A percentile compares a stretch with the other conserved stretches of the same genome.
These are phyloP conservation scores for Drosophila paulistorum DNA, from an alignment of 1,140 invertebrate genomes.

Conservation along the genomic window DNA sequence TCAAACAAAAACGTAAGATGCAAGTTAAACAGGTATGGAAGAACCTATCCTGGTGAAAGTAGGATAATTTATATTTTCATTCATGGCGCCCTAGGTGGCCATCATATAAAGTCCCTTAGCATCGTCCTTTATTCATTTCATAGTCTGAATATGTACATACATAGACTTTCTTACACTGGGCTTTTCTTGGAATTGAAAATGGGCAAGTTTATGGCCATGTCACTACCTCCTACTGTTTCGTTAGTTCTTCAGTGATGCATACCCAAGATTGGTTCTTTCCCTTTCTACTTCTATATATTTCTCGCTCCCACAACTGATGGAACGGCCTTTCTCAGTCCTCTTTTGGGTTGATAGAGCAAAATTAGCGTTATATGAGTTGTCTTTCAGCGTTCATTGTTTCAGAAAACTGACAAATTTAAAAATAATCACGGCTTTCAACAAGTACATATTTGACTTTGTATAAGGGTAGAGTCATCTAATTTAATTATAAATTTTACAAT, in stretches of 20 bases:
- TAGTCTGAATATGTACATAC: constrained; percentile 32
- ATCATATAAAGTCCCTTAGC: constrained; percentile 78
- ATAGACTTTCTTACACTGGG: constrained; percentile 34
- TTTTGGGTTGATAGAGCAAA: constrained; percentile 61
- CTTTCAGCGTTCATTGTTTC: constrained; percentile 66
- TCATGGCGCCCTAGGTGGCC: constrained; percentile 73
- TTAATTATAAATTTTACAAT: not conserved
- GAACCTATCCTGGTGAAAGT: constrained; percentile 38
- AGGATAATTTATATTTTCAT: constrained; percentile 56
- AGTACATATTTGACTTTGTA: constrained; percentile 26
- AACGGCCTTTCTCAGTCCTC: not conserved
- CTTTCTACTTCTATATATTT: constrained; percentile 1
- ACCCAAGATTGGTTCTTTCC: not conserved
- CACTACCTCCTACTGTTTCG: constrained; percentile 68
- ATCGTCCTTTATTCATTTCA: constrained; percentile 63
- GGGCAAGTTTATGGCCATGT: constrained; percentile 50
- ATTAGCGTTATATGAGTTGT: constrained; percentile 75
- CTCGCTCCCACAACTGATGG: not conserved
- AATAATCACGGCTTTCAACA: constrained; percentile 47
- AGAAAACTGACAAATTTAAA: constrained; percentile 55
- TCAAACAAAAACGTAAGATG: not conserved
- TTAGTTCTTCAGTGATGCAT: not conserved
- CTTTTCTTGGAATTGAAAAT: constrained; percentile 57
- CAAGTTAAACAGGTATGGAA: constrained; percentile 42
- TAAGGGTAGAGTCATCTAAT: not conserved